Evolutionary conservation across 2,113 vertebrate species (phyloP).

Genomic region (Ifrita kowaldi): DNA sequence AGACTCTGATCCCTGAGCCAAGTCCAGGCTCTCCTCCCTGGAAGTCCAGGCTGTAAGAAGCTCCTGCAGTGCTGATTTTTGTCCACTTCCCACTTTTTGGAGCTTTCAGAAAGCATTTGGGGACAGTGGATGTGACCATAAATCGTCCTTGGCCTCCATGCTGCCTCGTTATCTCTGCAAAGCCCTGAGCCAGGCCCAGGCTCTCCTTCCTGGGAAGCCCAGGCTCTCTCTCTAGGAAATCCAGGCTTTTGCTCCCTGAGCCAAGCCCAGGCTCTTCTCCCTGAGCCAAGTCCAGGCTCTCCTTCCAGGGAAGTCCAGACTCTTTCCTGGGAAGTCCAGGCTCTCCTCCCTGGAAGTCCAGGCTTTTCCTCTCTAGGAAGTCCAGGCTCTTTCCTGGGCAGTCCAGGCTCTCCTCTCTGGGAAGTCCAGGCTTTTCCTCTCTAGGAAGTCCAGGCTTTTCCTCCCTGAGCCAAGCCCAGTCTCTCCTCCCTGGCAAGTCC

Average conservation of each 20-base stretch:
- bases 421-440: no score
- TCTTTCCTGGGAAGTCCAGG: background rate
- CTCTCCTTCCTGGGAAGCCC: no score
- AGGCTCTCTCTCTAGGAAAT: no score
- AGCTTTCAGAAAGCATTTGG: background rate
- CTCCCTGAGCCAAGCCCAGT: background rate
- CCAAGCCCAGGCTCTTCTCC: no score
- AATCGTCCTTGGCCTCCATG: background rate
- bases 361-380: no score
- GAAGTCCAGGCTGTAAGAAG: background rate
- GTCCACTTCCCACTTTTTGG: accelerated
- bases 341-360: background rate
- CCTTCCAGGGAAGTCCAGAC: background rate
- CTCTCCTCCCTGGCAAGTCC: background rate
- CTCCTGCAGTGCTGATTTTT: accelerated
- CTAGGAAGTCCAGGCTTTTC: no score
- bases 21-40: background rate
- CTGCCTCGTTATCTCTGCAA: background rate
- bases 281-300: no score
- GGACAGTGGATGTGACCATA: background rate
- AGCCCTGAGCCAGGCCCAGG: background rate
- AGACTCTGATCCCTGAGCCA: background rate
- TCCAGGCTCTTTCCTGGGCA: no score
- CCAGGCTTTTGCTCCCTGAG: no score
- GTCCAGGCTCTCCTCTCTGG: no score